Conservation (phyloP, 2,888 invertebrate species). For the Scrobipalpa costella region DNA sequence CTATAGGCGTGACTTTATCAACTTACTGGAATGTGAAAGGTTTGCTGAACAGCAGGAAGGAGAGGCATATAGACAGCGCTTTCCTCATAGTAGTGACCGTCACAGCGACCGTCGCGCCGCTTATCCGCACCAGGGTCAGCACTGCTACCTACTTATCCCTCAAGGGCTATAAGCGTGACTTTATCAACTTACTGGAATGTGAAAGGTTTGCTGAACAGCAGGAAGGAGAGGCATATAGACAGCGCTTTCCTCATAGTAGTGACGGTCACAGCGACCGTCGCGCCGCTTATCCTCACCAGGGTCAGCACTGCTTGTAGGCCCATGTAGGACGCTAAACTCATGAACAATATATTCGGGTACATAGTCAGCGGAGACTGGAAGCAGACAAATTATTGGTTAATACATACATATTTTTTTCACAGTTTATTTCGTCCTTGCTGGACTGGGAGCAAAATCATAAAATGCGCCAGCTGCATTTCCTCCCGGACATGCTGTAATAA, state of each 20-base stretch:
- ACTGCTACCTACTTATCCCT: too few species aligned
- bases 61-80: constrained; percentile 94
- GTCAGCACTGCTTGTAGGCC: constrained; percentile 97
- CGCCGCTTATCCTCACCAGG: constrained; percentile 93
- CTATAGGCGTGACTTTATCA: not conserved
- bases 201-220: constrained; percentile 97
- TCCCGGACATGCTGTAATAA: too few species aligned
- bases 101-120: constrained; percentile 95
- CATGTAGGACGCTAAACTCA: constrained; percentile 94
- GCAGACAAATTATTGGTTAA: constrained; percentile 20
- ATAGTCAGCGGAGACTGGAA: constrained; percentile 86
- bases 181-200: constrained; percentile 90
- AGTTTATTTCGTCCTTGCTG: too few species aligned
- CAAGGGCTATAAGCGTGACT: too few species aligned
- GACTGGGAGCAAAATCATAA: too few species aligned
- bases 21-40: constrained; percentile 96
- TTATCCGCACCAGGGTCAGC: constrained; percentile 91
- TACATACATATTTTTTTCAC: too few species aligned
- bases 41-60: constrained; percentile 96
- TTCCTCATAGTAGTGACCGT: constrained; percentile 96
- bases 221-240: constrained; percentile 95
- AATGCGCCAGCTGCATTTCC: too few species aligned
- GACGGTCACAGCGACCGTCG: constrained; percentile 95
- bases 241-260: constrained; percentile 95
- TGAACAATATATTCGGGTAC: constrained; percentile 92